These are phyloP conservation scores for Tenthredo notha DNA, from an alignment of 2,888 invertebrate genomes.

Conservation along the genomic window DNA sequence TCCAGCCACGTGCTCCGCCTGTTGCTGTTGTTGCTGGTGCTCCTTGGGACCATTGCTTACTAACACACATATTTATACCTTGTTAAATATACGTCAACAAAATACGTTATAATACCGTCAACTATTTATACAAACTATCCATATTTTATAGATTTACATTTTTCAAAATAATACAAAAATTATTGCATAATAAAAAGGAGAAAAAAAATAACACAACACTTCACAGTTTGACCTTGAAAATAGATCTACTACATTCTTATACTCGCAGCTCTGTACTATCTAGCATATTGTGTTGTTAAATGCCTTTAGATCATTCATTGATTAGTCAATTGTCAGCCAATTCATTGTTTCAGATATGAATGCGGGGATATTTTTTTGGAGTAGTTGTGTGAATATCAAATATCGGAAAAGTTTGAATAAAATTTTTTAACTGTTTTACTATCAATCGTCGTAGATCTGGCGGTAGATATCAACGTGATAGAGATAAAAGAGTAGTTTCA, in stretches of 20 bases:
- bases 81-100: neutral
- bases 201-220: neutral
- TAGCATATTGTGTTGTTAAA: neutral
- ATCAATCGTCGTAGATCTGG: neutral
- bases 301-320: neutral
- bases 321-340: constrained; percentile 8
- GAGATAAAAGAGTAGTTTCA: neutral
- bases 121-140: neutral
- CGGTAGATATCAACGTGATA: neutral
- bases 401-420: neutral
- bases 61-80: constrained; percentile 57
- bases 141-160: neutral
- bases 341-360: neutral
- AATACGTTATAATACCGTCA: neutral
- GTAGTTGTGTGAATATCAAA: neutral
- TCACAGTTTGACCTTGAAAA: neutral
- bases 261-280: neutral
- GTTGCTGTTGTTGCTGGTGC: constrained; percentile 73
- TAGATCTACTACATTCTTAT: neutral
- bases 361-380: neutral
- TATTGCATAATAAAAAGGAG: neutral
- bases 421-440: neutral
- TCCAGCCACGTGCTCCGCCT: constrained; percentile 73
- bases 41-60: constrained; percentile 78
- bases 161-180: neutral